Evolutionary conservation across 1,140 invertebrate species (phyloP), one percentile per base, ranked within the genome.

Genomic region (Bemisia tabaci): DNA sequence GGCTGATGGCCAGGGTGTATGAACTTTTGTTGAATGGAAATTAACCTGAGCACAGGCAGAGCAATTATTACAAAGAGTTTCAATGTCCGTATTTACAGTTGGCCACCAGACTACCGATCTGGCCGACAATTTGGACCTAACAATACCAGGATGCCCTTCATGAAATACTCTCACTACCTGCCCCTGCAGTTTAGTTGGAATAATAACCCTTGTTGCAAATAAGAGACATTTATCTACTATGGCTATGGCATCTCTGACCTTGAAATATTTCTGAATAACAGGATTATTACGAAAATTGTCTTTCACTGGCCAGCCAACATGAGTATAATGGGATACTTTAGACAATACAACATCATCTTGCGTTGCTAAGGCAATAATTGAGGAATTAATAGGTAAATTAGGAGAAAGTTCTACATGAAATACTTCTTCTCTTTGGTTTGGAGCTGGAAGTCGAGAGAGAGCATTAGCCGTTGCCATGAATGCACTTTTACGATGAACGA

Each of bases 31-130:
- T 48, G 33, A 48, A n/a, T n/a, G n/a, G 33, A 5, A n/a, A n/a
- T n/a, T n/a, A n/a, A n/a, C n/a, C n/a, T n/a, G 33, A 17, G 17
- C 33, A 48, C n/a, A n/a, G n/a, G n/a, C 17, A 9, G 33, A 9
- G 33, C 33, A 48, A 48, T 48, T 48, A 48, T 48, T 48, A 17
- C 5, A 48, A 48, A 48, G 5, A 9, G 33, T 66, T 71, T 79
- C 73, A 2, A 72, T 71, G 33, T 73, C 64, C 21, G 27, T 68
- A 62, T 78, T 73, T 12, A 77, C 75, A 25, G 64, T 62, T 27
- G 72, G 70, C 70, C 73, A 79, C 76, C 78, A 78, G 12, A 78
- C 74, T 69, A 77, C 78, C 63, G 70, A 66, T 60, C 75, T 58
- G 59, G 76, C 62, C 21, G 72, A 65, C 39, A 68, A 60, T 64